Percentiles rank a stretch among this genome's conserved stretches.
phyloP scores from a whole-genome alignment of 37 sponge, comb jelly and placozoan genomes.

The Cliona cf. orientalis region DNA sequence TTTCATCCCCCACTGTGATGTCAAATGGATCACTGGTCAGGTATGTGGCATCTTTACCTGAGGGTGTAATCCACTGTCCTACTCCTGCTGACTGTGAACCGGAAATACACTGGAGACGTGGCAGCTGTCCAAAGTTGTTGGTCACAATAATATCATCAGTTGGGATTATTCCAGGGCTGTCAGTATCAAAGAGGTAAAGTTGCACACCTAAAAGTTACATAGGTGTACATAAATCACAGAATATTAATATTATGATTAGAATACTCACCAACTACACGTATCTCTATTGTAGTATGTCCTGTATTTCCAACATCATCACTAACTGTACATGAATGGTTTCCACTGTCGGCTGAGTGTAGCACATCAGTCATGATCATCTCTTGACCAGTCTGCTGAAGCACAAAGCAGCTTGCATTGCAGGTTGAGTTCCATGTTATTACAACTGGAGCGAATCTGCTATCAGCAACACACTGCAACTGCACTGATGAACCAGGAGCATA shows the following conservation, averaged over 20 bases:
- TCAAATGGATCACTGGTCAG: conserved; percentile 3
- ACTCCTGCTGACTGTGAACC: conserved; percentile 4
- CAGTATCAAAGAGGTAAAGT: conserved; percentile 12
- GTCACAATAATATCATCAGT: conserved; percentile 5
- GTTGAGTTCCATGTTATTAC: conserved; percentile 9
- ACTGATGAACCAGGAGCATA: conserved; percentile 13
- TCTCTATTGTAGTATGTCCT: conserved; percentile 9
- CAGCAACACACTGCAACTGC: background rate
- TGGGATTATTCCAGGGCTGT: background rate
- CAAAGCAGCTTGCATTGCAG: conserved; percentile 20
- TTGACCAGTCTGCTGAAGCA: background rate
- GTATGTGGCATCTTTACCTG: conserved; percentile 2
- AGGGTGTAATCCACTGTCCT: conserved; percentile 17
- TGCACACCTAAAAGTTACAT: conserved; percentile 14
- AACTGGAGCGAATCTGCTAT: background rate
- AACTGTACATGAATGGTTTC: conserved; percentile 21
- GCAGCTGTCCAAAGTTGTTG: conserved; percentile 24
- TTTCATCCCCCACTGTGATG: background rate
- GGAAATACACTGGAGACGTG: conserved; percentile 26
- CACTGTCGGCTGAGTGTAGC: background rate
- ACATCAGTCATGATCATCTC: background rate
- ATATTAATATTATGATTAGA: too few relatives aligned
- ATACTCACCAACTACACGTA: background rate
- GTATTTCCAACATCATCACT: conserved; percentile 27
- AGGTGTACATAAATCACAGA: too few relatives aligned